Evolutionary conservation across 2,113 vertebrate species (phyloP).

Genomic region (Bubalus kerabau): DNA sequence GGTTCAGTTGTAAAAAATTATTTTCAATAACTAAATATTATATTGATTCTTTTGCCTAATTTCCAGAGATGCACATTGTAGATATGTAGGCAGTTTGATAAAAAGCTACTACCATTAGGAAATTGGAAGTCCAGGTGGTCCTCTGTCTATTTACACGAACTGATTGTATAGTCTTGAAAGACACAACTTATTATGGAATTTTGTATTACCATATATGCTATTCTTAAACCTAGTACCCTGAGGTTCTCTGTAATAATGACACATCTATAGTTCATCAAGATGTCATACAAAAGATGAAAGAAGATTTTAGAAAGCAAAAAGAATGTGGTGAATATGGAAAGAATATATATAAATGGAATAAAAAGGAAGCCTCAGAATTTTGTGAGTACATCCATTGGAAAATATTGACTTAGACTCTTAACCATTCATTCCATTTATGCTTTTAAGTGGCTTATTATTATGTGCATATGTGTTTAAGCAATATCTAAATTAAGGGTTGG

Average conservation of each 20-base stretch:
- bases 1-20: conserved; percentile 11
- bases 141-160: not conserved
- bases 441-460: not conserved
- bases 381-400: conserved; percentile 21
- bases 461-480: not conserved
- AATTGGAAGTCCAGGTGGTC: not conserved
- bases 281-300: conserved; percentile 24
- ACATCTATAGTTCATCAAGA: conserved; percentile 23
- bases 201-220: conserved; percentile 29
- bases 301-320: conserved; percentile 24
- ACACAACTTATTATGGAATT: not conserved
- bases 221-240: conserved; percentile 34
- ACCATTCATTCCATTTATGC: not conserved
- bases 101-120: not conserved
- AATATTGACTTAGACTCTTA: conserved; percentile 3
- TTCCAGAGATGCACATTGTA: not conserved
- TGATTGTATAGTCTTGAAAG: not conserved
- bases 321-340: not conserved
- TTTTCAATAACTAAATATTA: not conserved
- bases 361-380: not conserved
- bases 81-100: not conserved
- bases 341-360: not conserved
- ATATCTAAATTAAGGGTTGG: not conserved
- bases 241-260: conserved; percentile 60
- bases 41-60: not conserved